Percentiles rank a stretch among this genome's conserved stretches.
Conservation (phyloP, 2,113 vertebrate genomes). For the Petaurus breviceps region DNA sequence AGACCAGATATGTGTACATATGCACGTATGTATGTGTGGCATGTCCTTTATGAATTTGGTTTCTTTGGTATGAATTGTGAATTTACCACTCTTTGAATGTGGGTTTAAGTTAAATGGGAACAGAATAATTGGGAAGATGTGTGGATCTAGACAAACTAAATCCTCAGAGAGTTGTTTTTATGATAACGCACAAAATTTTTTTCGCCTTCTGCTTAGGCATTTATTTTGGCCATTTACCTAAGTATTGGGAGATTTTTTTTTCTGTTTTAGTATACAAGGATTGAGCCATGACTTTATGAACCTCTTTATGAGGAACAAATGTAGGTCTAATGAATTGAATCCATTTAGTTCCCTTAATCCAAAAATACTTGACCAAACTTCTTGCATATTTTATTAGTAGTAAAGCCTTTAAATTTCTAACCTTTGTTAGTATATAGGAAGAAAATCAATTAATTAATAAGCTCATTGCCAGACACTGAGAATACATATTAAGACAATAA, state of each 20-base stretch:
- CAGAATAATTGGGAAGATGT: background rate
- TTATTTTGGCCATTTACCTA: background rate
- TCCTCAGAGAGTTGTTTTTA: slow-evolving; percentile 54
- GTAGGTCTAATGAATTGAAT: background rate
- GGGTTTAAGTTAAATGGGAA: slow-evolving; percentile 34
- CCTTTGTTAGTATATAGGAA: slow-evolving; percentile 54
- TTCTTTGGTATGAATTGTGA: slow-evolving; percentile 11
- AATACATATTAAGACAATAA: background rate
- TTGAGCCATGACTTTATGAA: background rate
- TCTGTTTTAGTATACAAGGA: background rate
- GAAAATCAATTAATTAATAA: background rate
- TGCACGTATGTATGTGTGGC: background rate
- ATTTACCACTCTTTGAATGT: slow-evolving; percentile 30
- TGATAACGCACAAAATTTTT: slow-evolving; percentile 48
- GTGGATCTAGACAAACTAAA: slow-evolving; percentile 2
- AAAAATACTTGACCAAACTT: slow-evolving; percentile 4
- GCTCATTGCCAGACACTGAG: background rate
- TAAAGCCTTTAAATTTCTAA: slow-evolving; percentile 7
- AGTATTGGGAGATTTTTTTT: background rate
- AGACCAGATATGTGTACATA: background rate
- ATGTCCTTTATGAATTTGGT: slow-evolving; percentile 42
- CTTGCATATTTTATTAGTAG: slow-evolving; percentile 25
- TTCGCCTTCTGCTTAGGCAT: slow-evolving; percentile 13
- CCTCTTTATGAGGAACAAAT: background rate
- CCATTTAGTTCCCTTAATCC: background rate